Evolutionary conservation across 1,140 invertebrate species (phyloP).

Genomic region (Eueides isabella): DNA sequence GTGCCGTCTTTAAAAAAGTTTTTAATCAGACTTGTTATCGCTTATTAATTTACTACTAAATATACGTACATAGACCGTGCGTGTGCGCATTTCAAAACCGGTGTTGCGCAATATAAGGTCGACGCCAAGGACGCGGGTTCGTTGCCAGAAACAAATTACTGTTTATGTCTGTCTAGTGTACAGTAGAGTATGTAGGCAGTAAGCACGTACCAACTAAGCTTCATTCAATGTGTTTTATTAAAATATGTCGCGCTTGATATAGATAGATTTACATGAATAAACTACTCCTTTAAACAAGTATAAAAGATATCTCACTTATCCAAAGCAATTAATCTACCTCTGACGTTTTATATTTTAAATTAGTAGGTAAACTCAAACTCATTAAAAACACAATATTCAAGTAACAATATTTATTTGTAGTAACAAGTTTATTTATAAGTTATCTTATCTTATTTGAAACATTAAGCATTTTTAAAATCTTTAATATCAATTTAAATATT

Average conservation of each 20-base stretch:
- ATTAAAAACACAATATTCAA: too few relatives aligned
- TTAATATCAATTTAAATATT: too few relatives aligned
- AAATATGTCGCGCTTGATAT: background rate
- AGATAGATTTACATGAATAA: too few relatives aligned
- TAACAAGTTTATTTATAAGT: too few relatives aligned
- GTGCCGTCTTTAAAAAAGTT: background rate
- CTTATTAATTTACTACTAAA: slow-evolving; percentile 40
- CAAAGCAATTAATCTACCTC: background rate
- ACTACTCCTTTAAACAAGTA: background rate
- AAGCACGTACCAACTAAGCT: background rate
- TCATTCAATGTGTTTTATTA: background rate
- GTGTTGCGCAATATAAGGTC: slow-evolving; percentile 81
- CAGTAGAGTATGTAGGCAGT: slow-evolving; percentile 39
- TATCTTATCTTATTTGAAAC: too few relatives aligned
- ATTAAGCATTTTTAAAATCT: too few relatives aligned
- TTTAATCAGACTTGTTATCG: slow-evolving; percentile 35
- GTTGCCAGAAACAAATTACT: slow-evolving; percentile 78
- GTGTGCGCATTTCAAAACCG: slow-evolving; percentile 69
- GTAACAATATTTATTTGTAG: too few relatives aligned
- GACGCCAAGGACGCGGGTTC: slow-evolving; percentile 78
- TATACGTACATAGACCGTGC: slow-evolving; percentile 59
- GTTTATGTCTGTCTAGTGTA: slow-evolving; percentile 76
- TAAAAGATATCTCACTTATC: background rate
- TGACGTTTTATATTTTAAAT: too few relatives aligned
- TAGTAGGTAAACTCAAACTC: too few relatives aligned